Percentiles rank a stretch among this genome's conserved stretches.
phyloP scores from a whole-genome alignment of 2,113 vertebrate species.

The Todiramphus chloris region DNA sequence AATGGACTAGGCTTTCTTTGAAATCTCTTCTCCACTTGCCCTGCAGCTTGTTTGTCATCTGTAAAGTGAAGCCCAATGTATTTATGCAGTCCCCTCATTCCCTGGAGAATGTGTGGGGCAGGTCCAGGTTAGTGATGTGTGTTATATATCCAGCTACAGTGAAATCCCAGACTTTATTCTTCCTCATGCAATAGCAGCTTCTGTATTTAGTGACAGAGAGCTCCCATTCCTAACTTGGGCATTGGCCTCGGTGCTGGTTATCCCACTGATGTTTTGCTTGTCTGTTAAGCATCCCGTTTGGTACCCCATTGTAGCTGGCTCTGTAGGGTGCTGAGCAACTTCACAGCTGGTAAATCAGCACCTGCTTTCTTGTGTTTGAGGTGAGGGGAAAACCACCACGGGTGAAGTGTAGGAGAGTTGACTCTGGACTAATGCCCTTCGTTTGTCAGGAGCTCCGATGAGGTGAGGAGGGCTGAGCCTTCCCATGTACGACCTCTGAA shows the following conservation, averaged over 20 bases:
- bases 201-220: background rate
- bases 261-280: background rate
- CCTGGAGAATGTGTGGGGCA: background rate
- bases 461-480: background rate
- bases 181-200: background rate
- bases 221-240: background rate
- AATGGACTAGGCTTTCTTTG: background rate
- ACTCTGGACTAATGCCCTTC: background rate
- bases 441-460: background rate
- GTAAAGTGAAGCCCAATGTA: background rate
- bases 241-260: background rate
- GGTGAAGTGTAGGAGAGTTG: background rate
- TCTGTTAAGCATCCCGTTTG: background rate
- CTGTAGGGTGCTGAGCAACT: background rate
- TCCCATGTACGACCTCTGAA: background rate
- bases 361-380: background rate
- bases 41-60: background rate
- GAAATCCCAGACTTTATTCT: background rate
- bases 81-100: background rate
- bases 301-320: background rate
- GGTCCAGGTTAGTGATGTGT: background rate
- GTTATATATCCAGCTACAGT: background rate
- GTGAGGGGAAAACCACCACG: rapidly evolving
- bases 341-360: background rate
- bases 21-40: background rate